phyloP scores from a whole-genome alignment of 2,113 vertebrate genomes.

The Lamprotornis superbus region DNA sequence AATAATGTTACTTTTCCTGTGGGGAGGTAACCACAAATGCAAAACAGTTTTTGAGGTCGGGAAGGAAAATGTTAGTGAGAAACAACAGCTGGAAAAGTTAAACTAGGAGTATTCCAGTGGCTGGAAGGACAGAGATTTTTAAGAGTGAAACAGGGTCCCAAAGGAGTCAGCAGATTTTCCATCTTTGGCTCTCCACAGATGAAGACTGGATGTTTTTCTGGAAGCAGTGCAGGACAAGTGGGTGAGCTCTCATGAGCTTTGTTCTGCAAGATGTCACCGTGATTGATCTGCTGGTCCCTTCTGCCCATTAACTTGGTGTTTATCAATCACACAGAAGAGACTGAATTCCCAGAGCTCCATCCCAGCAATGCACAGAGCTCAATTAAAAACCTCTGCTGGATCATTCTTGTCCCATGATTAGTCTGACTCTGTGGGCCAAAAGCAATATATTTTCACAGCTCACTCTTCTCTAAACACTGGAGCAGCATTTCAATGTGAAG shows the following conservation, averaged over 20 bases:
- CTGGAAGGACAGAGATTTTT: neutral
- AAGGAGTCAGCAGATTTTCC: neutral
- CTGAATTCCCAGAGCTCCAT: neutral
- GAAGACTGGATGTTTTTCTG: neutral
- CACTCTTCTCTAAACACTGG: neutral
- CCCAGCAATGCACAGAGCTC: neutral
- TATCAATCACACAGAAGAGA: neutral
- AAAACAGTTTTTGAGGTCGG: neutral
- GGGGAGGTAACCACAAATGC: neutral
- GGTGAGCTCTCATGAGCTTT: neutral
- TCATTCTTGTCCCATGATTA: neutral
- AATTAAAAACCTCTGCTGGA: neutral
- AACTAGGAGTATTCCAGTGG: neutral
- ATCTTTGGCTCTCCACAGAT: neutral
- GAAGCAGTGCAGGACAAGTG: neutral
- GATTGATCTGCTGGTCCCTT: neutral
- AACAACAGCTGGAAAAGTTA: neutral
- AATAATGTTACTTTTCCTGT: neutral
- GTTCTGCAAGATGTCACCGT: neutral
- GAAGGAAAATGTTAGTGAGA: neutral
- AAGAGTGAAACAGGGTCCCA: neutral
- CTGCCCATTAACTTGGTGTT: neutral
- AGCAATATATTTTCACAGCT: neutral
- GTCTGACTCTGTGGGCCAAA: neutral
- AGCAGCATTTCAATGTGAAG: neutral